A percentile compares a stretch with the other conserved stretches of the same genome.
These are phyloP conservation scores for Potorous gilbertii DNA, from an alignment of 2,797 vertebrate species.

Conservation along the genomic window DNA sequence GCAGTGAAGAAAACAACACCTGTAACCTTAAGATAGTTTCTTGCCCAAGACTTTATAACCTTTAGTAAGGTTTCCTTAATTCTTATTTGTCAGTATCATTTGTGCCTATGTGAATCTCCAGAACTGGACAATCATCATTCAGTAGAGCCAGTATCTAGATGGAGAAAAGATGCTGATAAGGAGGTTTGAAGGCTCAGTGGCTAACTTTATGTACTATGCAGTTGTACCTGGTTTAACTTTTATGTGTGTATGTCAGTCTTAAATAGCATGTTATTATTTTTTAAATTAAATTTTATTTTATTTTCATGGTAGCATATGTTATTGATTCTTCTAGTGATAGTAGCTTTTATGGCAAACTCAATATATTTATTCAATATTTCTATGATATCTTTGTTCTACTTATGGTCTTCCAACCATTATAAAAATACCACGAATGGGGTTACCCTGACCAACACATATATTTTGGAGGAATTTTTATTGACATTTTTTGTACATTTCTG, in stretches of 20 bases:
- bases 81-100: background rate
- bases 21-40: background rate
- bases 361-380: background rate
- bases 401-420: background rate
- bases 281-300: background rate
- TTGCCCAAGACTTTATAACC: background rate
- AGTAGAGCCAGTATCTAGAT: background rate
- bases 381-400: background rate
- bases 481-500: background rate
- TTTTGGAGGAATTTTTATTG: background rate
- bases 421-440: background rate
- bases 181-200: background rate
- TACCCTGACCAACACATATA: background rate
- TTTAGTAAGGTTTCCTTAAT: background rate
- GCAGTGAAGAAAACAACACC: background rate
- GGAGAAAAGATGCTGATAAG: background rate
- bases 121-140: background rate
- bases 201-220: background rate
- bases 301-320: background rate
- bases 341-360: background rate
- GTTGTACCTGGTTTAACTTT: background rate
- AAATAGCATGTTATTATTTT: background rate
- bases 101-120: background rate
- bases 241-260: background rate
- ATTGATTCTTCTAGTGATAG: background rate